Base-by-base conservation (phyloP, 2,797 vertebrate genomes). In the Halcyon leucocephala region DNA sequence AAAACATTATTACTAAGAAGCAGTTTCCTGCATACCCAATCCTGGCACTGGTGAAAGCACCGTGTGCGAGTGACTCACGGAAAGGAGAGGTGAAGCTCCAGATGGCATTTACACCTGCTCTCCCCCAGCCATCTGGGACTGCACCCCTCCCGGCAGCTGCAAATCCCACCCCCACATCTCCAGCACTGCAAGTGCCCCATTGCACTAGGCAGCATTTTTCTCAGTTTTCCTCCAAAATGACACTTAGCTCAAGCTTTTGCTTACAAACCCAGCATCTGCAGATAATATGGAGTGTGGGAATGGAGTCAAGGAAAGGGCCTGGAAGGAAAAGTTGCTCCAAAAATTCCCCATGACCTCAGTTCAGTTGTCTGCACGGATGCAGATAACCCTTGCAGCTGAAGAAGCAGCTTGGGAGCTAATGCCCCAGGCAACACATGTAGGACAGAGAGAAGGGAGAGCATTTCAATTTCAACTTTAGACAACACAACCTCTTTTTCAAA, bases 81-180 rank as follows among this genome's bases (percentile, higher is more conserved):
- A 66, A 10, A 70, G 84, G 44, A 70, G 84, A 95, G 89, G 83
- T 83, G 65, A 64, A 84, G 73, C 71, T 94, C 80, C 95, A 97
- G 94, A 95, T 94, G 93, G 93, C 62, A 54, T 61, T 78, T 42
- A 77, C 93, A 95, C 91, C 94, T 94, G 94, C 90, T 82, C n/a
- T 15, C 91, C 76, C 28, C 64, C 58, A 46, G 46, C 89, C 93
- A 95, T 87, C 90, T 96, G 94, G 72, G 74, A 19, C 82, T 82
- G 67, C 69, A n/a, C 69, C 84, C 81, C 78, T 51, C 74, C 78
- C 44, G 31, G 66, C 94, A 97, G 90, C 90, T 90, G 93, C 31
- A 39, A 49, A 64, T 80, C 82, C 79, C 79, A 90, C 86, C 62
- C 61, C 72, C 88, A 80, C 78, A 37, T 14, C 76, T 29, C 37